A percentile compares a stretch with the other conserved stretches of the same genome.
Conservation (phyloP, 2,888 invertebrate species). For the Drosophila ochracea region DNA sequence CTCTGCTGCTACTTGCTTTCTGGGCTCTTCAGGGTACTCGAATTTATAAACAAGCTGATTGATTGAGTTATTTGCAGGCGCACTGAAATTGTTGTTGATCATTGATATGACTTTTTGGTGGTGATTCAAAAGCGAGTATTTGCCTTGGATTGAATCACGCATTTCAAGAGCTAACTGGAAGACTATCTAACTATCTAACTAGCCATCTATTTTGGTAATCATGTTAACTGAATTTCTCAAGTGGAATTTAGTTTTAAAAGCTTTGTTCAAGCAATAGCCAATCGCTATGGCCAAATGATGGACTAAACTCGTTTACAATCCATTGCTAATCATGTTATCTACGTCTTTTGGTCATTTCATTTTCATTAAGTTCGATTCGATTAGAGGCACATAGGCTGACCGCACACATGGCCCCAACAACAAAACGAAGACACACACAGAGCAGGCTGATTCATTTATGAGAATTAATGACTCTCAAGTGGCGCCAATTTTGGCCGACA, state of each 20-base stretch:
- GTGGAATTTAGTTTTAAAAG: neutral
- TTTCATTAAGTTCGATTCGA: conserved; percentile 69
- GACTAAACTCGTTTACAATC: conserved; percentile 4
- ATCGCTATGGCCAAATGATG: neutral
- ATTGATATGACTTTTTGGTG: conserved; percentile 19
- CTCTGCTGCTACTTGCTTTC: conserved; percentile 5
- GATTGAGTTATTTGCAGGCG: conserved; percentile 67
- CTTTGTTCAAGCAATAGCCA: neutral
- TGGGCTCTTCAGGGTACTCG: conserved; percentile 41
- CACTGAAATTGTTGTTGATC: conserved; percentile 8
- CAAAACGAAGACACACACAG: neutral
- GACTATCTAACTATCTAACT: neutral
- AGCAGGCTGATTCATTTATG: conserved; percentile 62
- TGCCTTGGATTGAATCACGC: conserved; percentile 12
- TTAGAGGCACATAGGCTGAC: conserved; percentile 42
- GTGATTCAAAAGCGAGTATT: conserved; percentile 8
- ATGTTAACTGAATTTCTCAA: neutral
- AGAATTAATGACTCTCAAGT: conserved; percentile 75
- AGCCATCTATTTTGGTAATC: neutral
- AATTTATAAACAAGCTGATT: conserved; percentile 61
- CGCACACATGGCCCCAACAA: conserved; percentile 6
- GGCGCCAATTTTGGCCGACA: conserved; percentile 62
- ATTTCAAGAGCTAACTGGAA: neutral
- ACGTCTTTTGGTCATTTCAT: conserved; percentile 56
- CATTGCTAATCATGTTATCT: conserved; percentile 60